Base-by-base conservation (phyloP, 2,113 vertebrate genomes). In the Otolemur garnettii region DNA sequence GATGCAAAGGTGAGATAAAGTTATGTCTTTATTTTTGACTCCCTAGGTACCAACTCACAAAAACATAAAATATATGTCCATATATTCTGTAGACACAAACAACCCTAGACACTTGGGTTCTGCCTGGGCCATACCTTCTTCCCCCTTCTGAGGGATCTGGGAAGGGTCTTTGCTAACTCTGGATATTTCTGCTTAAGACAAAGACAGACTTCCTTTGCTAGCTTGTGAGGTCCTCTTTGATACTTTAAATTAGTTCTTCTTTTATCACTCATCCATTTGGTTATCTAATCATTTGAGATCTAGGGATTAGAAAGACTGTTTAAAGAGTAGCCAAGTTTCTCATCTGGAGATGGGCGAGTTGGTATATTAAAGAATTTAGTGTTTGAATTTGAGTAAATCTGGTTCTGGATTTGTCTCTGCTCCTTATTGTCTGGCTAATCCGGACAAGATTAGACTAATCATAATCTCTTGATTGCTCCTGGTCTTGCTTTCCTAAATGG, bases 11-110 rank as follows among this genome's bases (percentile, higher is more conserved):
- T 55, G 5, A 30, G 26, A 68, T 30, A 93, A 64, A 86, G 9
- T 30, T 55, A 28, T 22, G 33, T 22, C 15, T 92, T 95, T 82
- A 33, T 60, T 69, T 92, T 94, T 81, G 57, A 72, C 11, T n/a
- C 19, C 33, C 87, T 72, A 83, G 18, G 1, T 75, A 28, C 8
- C 33, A 93, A 30, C 14, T 93, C 64, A 92, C 77, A 79, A 64
- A 90, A 66, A 66, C 71, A 21, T 53, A 28, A 57, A 80, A 68
- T 83, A 85, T 38, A 35, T 86, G 22, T 50, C 38, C 22, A 33
- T 68, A 80, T 88, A 60, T 72, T 92, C 15, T 59, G 50, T 87
- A 92, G 33, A 57, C 22, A 77, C 7, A 59, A 69, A 92, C 11
- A 69, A 19, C 59, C 8, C 30, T 38, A 7, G 82, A 75, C n/a